Percentiles rank a stretch among this genome's conserved stretches.
These are phyloP conservation scores for Diphyllodes magnificus DNA, from an alignment of 2,113 vertebrate genomes.

Conservation along the genomic window DNA sequence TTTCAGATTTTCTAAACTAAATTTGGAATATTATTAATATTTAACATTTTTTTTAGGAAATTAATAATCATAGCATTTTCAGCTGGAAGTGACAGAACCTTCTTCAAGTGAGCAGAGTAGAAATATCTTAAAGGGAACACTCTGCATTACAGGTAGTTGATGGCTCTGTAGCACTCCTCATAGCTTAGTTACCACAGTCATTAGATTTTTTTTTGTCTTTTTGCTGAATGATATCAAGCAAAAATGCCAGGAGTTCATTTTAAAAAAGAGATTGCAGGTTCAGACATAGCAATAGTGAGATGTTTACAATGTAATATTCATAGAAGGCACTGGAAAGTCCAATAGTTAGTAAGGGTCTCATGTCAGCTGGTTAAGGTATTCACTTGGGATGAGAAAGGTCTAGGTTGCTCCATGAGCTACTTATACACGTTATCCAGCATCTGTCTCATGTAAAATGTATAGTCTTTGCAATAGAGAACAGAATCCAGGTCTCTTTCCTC, in stretches of 20 bases:
- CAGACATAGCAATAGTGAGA: not conserved
- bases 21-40: not conserved
- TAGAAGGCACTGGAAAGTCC: not conserved
- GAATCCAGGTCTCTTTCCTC: not conserved
- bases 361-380: not conserved
- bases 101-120: not conserved
- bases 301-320: not conserved
- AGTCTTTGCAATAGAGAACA: not conserved
- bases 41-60: not conserved
- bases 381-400: not conserved
- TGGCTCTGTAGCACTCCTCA: not conserved
- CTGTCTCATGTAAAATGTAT: slow-evolving; percentile 11
- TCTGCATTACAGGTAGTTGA: not conserved
- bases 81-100: not conserved
- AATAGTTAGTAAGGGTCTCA: not conserved
- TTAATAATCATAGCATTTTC: not conserved
- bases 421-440: not conserved
- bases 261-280: not conserved
- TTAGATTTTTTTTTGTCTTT: not conserved
- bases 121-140: not conserved
- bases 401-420: not conserved
- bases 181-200: not conserved
- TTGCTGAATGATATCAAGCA: not conserved
- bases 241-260: not conserved
- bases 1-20: not conserved